These are phyloP conservation scores for Labeo rohita DNA, from an alignment of 2,113 vertebrate species.

Conservation along the genomic window DNA sequence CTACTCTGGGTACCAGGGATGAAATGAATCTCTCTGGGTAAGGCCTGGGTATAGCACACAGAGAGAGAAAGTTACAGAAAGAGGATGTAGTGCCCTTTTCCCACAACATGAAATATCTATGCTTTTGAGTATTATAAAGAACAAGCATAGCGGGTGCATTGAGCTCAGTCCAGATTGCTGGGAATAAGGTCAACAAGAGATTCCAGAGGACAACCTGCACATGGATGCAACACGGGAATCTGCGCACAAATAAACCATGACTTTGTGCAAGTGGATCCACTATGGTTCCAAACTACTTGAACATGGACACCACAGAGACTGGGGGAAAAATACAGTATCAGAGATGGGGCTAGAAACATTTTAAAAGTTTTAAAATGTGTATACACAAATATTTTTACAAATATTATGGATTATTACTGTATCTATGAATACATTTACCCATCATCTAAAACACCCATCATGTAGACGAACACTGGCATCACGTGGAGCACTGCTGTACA, in stretches of 20 bases:
- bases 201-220: neutral
- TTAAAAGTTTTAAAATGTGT: no score
- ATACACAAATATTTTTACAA: no score
- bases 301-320: neutral
- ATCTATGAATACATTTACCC: no score
- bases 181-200: slow-evolving; percentile 6
- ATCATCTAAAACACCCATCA: no score
- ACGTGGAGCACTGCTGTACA: neutral
- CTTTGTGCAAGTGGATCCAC: slow-evolving; percentile 4
- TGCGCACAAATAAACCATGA: slow-evolving; percentile 24
- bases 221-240: slow-evolving; percentile 5
- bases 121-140: slow-evolving; percentile 23
- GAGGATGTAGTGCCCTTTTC: slow-evolving; percentile 14
- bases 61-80: neutral
- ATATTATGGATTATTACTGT: no score
- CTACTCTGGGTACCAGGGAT: neutral
- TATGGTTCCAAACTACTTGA: neutral
- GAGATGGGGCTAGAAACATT: neutral
- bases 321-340: neutral
- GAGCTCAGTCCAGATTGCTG: neutral
- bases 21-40: slow-evolving; percentile 1
- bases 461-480: neutral
- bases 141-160: neutral
- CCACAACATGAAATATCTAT: slow-evolving; percentile 24
- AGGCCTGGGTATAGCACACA: neutral